Evolutionary conservation across 2,113 vertebrate species (phyloP).

Genomic region (Tonatia bakeri): DNA sequence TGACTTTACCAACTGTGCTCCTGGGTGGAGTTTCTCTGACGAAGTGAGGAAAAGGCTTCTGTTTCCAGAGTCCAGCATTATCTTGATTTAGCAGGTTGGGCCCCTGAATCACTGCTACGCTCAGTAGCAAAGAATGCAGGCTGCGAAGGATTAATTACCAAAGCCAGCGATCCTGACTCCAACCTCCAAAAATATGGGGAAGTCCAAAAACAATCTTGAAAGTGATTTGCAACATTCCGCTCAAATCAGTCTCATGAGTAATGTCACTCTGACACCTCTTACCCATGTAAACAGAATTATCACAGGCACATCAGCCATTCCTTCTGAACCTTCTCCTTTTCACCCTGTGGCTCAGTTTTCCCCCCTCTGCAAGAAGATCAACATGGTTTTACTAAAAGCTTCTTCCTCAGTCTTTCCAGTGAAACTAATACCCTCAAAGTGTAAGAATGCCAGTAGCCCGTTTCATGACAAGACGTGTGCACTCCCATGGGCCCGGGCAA

Average conservation of each 20-base stretch:
- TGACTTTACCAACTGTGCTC: slow-evolving; percentile 20
- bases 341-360: slow-evolving; percentile 42
- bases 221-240: slow-evolving; percentile 68
- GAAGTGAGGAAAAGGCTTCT: slow-evolving; percentile 14
- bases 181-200: slow-evolving; percentile 68
- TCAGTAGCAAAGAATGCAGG: slow-evolving; percentile 77
- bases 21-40: slow-evolving; percentile 36
- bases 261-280: slow-evolving; percentile 73
- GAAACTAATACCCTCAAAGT: neutral
- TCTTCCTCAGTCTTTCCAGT: slow-evolving; percentile 44
- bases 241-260: slow-evolving; percentile 71
- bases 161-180: slow-evolving; percentile 79
- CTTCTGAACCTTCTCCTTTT: slow-evolving; percentile 60
- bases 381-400: slow-evolving; percentile 41
- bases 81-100: slow-evolving; percentile 75
- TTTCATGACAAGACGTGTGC: slow-evolving; percentile 25
- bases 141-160: slow-evolving; percentile 80
- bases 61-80: slow-evolving; percentile 56
- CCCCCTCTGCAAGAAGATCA: slow-evolving; percentile 38
- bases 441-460: slow-evolving; percentile 15
- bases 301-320: slow-evolving; percentile 57
- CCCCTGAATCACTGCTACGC: slow-evolving; percentile 63
- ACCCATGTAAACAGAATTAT: slow-evolving; percentile 70
- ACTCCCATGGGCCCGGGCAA: neutral
- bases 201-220: slow-evolving; percentile 77